Evolutionary conservation across 2,888 invertebrate genomes (phyloP).

Genomic region (Drosophila imparisetae): DNA sequence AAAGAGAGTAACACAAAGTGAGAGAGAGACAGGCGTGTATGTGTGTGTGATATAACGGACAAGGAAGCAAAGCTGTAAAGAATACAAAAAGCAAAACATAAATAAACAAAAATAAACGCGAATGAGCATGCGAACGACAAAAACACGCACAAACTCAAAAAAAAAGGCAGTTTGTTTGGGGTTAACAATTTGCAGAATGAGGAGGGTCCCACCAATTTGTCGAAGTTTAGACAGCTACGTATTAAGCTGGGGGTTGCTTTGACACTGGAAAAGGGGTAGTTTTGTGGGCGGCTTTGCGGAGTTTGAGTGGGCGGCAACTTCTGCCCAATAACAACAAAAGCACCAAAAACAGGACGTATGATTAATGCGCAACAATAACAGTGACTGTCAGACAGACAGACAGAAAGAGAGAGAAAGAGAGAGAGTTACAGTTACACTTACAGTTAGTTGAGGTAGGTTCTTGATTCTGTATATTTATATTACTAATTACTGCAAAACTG

Average conservation of each 20-base stretch:
- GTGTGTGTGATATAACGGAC: conserved; percentile 36
- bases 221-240: conserved; percentile 23
- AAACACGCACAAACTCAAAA: conserved; percentile 37
- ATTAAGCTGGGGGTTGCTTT: not conserved
- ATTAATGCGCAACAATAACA: conserved; percentile 37
- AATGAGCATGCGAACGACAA: conserved; percentile 57
- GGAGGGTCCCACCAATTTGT: conserved; percentile 41
- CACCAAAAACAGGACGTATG: conserved; percentile 52
- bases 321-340: conserved; percentile 14
- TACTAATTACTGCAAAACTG: not conserved
- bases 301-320: conserved; percentile 38
- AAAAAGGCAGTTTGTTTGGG: conserved; percentile 33
- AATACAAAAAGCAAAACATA: conserved; percentile 79
- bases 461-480: not conserved
- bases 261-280: conserved; percentile 13
- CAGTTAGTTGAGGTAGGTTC: conserved; percentile 71
- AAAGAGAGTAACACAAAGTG: conserved; percentile 7
- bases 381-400: conserved; percentile 16
- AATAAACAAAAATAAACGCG: conserved; percentile 81
- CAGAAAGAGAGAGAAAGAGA: not conserved
- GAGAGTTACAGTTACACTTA: not conserved
- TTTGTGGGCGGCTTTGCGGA: conserved; percentile 19
- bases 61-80: conserved; percentile 70
- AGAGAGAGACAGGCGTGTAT: conserved; percentile 11
- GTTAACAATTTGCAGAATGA: conserved; percentile 60